Evolutionary conservation across 2,888 invertebrate species (phyloP).

Genomic region (Acheta domesticus): DNA sequence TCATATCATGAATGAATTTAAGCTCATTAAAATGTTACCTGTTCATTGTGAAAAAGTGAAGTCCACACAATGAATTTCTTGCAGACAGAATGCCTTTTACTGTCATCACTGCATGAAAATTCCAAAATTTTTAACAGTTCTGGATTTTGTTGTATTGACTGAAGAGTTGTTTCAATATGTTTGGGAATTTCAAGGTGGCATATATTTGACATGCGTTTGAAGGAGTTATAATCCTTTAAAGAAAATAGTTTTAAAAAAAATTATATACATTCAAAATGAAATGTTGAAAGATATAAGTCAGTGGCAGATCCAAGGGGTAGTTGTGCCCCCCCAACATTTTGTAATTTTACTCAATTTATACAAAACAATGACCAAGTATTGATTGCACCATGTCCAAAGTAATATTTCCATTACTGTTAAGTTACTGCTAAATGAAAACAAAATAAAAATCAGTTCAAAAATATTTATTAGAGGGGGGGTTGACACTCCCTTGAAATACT

Average conservation of each 20-base stretch:
- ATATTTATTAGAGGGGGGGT: too few species aligned
- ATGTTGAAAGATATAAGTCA: neutral
- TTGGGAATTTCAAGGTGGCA: slow-evolving; percentile 66
- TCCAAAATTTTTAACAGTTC: slow-evolving; percentile 59
- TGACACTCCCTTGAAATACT: too few species aligned
- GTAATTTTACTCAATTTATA: too few species aligned
- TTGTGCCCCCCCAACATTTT: too few species aligned
- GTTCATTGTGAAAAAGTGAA: slow-evolving; percentile 61
- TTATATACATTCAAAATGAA: neutral
- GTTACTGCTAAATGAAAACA: too few species aligned
- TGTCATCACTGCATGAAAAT: slow-evolving; percentile 54
- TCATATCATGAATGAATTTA: too few species aligned
- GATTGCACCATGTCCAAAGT: too few species aligned
- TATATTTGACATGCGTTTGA: slow-evolving; percentile 57
- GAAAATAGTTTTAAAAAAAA: slow-evolving; percentile 24
- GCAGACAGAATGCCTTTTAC: slow-evolving; percentile 52
- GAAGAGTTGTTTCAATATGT: slow-evolving; percentile 56
- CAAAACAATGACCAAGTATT: too few species aligned
- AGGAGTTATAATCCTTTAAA: slow-evolving; percentile 54
- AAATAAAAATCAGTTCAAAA: too few species aligned
- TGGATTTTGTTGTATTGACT: slow-evolving; percentile 57
- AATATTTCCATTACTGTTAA: too few species aligned
- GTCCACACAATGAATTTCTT: slow-evolving; percentile 49
- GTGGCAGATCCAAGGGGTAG: neutral
- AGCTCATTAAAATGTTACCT: slow-evolving; percentile 31